Evolutionary conservation across 2,888 invertebrate species (phyloP).

Genomic region (Noctua pronuba): DNA sequence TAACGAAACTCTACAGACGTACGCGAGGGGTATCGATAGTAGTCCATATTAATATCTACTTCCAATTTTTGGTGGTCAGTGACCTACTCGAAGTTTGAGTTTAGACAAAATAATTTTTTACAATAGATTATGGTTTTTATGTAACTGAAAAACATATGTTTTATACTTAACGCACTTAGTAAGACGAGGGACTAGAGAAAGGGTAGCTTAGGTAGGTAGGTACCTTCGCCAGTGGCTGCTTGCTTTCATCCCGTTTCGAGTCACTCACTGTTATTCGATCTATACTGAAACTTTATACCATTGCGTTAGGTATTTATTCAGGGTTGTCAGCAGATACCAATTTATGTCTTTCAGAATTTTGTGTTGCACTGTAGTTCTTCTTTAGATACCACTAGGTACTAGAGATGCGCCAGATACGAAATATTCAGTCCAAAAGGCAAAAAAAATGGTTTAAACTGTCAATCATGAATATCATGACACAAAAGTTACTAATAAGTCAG

Average conservation of each 20-base stretch:
- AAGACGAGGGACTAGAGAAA: not conserved
- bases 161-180: too few species aligned
- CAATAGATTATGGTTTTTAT: too few species aligned
- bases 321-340: not conserved
- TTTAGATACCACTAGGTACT: not conserved
- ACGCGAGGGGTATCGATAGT: not conserved
- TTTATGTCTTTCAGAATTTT: not conserved
- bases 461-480: not conserved
- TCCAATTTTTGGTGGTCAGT: not conserved
- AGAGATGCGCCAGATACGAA: not conserved
- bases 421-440: not conserved
- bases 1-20: not conserved
- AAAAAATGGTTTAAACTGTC: not conserved
- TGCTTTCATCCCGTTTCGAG: not conserved
- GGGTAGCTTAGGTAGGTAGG: not conserved
- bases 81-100: not conserved
- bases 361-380: not conserved
- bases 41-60: too few species aligned
- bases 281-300: constrained; percentile 29
- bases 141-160: too few species aligned
- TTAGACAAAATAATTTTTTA: not conserved
- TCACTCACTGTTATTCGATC: constrained; percentile 39
- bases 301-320: constrained; percentile 14
- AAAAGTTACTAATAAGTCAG: not conserved
- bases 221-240: not conserved